Percentiles rank a stretch among this genome's conserved stretches.
Conservation (phyloP, 1,140 invertebrate genomes). For the Choristoneura fumiferana region DNA sequence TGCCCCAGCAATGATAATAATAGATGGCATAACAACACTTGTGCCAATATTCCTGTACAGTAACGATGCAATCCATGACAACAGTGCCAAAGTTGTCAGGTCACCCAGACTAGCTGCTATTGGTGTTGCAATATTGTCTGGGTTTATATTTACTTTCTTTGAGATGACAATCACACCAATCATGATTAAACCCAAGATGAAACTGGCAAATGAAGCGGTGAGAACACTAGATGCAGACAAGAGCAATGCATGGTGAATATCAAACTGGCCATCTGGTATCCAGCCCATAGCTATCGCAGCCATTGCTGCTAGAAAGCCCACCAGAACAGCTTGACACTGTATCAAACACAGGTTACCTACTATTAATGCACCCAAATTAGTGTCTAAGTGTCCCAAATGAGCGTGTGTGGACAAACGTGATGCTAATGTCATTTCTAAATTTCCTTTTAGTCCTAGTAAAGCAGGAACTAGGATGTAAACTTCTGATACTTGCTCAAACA, state of each 20-base stretch:
- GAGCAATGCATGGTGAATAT: conserved; percentile 90
- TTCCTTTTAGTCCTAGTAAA: conserved; percentile 96
- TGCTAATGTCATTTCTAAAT: conserved; percentile 98
- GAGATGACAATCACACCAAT: conserved; percentile 89
- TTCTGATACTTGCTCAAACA: conserved; percentile 91
- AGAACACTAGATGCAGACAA: conserved; percentile 93
- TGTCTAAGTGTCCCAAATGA: conserved; percentile 90
- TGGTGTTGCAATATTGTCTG: conserved; percentile 98
- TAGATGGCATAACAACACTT: conserved; percentile 81
- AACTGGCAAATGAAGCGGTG: conserved; percentile 94
- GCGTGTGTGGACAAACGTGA: conserved; percentile 94
- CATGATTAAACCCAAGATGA: conserved; percentile 89
- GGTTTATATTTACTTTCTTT: conserved; percentile 90
- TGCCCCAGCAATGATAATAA: conserved; percentile 82
- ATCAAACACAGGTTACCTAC: conserved; percentile 93
- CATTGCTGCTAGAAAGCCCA: conserved; percentile 93
- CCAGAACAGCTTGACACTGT: conserved; percentile 96
- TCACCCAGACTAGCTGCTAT: conserved; percentile 97
- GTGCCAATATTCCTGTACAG: conserved; percentile 84
- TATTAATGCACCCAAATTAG: conserved; percentile 86
- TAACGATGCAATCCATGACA: conserved; percentile 88
- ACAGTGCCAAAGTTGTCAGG: conserved; percentile 91
- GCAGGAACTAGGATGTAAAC: conserved; percentile 96
- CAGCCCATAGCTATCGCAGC: conserved; percentile 92
- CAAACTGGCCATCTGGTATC: conserved; percentile 89